A percentile compares a stretch with the other conserved stretches of the same genome.
Conservation (phyloP, 2,888 invertebrate genomes). For the Horisme vitalbata region DNA sequence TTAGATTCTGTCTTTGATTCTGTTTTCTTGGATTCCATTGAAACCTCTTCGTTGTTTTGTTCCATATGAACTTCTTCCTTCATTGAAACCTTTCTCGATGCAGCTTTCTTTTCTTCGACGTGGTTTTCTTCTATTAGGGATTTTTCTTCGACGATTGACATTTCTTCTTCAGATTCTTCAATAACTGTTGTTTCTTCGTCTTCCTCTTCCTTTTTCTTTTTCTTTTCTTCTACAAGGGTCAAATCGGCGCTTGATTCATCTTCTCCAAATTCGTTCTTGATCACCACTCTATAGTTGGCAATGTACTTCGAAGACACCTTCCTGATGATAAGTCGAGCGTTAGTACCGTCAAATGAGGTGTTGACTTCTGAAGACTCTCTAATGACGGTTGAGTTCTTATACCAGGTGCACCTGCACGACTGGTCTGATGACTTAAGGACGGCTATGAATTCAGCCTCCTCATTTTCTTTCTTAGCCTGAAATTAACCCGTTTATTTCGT, state of each 20-base stretch:
- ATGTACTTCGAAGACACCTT: constrained; percentile 89
- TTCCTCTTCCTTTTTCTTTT: constrained; percentile 80
- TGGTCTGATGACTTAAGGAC: constrained; percentile 89
- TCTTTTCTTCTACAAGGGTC: constrained; percentile 87
- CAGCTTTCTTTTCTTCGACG: constrained; percentile 61
- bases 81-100: constrained; percentile 59
- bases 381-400: constrained; percentile 90
- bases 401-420: constrained; percentile 92
- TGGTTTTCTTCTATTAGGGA: constrained; percentile 77
- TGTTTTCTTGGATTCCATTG: constrained; percentile 53
- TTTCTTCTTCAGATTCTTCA: constrained; percentile 78
- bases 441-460: constrained; percentile 90
- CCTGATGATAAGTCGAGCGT: constrained; percentile 90
- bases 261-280: constrained; percentile 95
- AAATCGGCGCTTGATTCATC: constrained; percentile 94
- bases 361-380: constrained; percentile 89
- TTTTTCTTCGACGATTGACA: constrained; percentile 74
- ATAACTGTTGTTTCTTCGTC: constrained; percentile 73
- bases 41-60: constrained; percentile 28
- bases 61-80: constrained; percentile 64
- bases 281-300: constrained; percentile 92
- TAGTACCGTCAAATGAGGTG: constrained; percentile 92
- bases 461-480: constrained; percentile 79
- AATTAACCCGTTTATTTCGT: no score
- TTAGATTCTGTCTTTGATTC: constrained; percentile 56